Evolutionary conservation across 1,140 invertebrate genomes (phyloP).

Genomic region (Drosophila melanica): DNA sequence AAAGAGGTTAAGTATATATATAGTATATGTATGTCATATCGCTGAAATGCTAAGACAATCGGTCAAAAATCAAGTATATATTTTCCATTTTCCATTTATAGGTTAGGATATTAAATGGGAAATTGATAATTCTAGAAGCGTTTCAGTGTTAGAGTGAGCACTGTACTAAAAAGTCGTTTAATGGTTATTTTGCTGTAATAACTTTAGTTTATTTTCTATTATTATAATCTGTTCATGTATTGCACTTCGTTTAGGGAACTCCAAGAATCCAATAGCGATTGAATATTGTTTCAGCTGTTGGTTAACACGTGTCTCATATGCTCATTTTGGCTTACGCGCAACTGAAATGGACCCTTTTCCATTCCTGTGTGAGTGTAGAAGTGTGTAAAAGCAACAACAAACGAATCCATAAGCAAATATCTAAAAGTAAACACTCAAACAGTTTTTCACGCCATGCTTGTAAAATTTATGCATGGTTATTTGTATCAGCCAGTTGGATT

Average conservation of each 20-base stretch:
- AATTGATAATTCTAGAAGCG: no score
- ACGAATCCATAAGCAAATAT: conserved; percentile 50
- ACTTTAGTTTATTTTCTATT: no score
- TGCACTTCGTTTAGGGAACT: no score
- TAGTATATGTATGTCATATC: no score
- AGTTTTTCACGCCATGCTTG: conserved; percentile 59
- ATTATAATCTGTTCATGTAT: no score
- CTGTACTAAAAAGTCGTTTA: no score
- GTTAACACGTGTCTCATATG: neutral
- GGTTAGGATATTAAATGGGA: no score
- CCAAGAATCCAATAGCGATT: neutral
- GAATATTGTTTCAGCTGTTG: no score
- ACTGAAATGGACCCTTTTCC: conserved; percentile 11
- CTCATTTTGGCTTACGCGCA: neutral
- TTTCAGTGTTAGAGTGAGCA: no score
- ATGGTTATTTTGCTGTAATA: no score
- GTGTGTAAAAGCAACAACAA: conserved; percentile 25
- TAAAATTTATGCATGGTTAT: conserved; percentile 74
- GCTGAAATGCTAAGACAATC: neutral
- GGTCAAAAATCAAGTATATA: no score
- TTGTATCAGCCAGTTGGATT: conserved; percentile 59
- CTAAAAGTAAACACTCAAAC: conserved; percentile 56
- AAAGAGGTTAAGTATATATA: neutral
- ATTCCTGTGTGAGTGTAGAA: neutral
- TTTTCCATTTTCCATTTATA: no score